Percentiles rank a stretch among this genome's conserved stretches.
Evolutionary conservation across 2,113 vertebrate species (phyloP).

Genomic region (Oncorhynchus mykiss): DNA sequence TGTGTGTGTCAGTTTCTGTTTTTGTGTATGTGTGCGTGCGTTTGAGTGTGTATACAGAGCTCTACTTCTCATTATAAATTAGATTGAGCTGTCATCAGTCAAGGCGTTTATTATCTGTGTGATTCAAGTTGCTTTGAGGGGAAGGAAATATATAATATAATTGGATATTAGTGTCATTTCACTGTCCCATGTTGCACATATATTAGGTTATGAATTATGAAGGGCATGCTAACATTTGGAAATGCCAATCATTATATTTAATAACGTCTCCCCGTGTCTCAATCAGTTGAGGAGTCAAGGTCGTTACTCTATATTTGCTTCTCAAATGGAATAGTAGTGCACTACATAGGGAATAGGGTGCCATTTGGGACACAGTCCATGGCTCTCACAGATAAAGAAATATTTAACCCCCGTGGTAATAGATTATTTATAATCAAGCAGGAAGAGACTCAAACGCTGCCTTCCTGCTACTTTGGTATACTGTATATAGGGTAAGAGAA

Average conservation of each 20-base stretch:
- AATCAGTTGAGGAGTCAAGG: neutral
- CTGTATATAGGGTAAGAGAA: no score
- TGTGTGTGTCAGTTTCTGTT: slow-evolving; percentile 2
- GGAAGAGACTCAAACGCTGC: neutral
- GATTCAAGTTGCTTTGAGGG: neutral
- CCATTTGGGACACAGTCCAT: no score
- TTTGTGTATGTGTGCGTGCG: neutral
- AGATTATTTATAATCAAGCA: slow-evolving; percentile 1
- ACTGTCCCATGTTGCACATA: neutral
- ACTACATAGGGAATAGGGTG: no score
- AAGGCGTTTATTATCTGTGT: neutral
- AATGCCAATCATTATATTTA: slow-evolving; percentile 7
- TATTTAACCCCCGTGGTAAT: neutral
- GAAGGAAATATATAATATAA: neutral
- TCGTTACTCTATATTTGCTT: neutral
- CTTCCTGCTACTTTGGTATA: no score
- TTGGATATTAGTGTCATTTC: slow-evolving; percentile 11
- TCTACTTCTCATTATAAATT: neutral
- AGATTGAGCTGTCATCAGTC: slow-evolving; percentile 1
- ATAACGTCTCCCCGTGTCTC: neutral
- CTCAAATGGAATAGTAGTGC: no score
- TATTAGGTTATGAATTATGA: slow-evolving; percentile 14
- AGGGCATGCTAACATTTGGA: slow-evolving; percentile 12
- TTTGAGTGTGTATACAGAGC: neutral
- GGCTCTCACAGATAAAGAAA: neutral